Conservation (phyloP, 2,888 invertebrate genomes). For the Pyrocoelia pectoralis region DNA sequence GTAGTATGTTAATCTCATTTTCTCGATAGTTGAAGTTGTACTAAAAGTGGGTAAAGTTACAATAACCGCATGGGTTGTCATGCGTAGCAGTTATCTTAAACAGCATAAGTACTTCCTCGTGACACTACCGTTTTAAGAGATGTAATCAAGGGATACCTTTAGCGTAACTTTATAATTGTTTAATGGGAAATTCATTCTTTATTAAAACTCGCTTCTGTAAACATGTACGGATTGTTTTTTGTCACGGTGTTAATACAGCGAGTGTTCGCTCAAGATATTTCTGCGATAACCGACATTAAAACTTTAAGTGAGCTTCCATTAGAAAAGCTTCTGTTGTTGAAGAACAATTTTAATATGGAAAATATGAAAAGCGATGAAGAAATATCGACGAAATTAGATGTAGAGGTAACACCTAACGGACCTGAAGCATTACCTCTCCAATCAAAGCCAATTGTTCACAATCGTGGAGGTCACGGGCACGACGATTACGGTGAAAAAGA, state of each 20-base stretch:
- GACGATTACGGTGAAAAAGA: slow-evolving; percentile 57
- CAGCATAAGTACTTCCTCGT: slow-evolving; percentile 16
- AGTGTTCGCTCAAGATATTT: slow-evolving; percentile 47
- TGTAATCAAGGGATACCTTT: slow-evolving; percentile 13
- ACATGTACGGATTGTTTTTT: slow-evolving; percentile 15
- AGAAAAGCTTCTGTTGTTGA: slow-evolving; percentile 72
- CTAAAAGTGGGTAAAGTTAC: neutral
- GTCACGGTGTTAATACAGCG: slow-evolving; percentile 9
- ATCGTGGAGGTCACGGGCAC: slow-evolving; percentile 49
- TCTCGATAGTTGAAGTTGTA: slow-evolving; percentile 6
- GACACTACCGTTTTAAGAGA: slow-evolving; percentile 23
- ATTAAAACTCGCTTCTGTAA: neutral
- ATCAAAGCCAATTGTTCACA: slow-evolving; percentile 44
- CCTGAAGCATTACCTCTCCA: slow-evolving; percentile 51
- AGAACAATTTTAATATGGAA: slow-evolving; percentile 57
- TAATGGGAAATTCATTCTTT: slow-evolving; percentile 10
- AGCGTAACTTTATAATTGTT: neutral
- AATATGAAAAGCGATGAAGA: slow-evolving; percentile 18
- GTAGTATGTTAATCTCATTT: slow-evolving; percentile 11
- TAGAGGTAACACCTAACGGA: slow-evolving; percentile 8
- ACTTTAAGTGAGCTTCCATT: slow-evolving; percentile 74
- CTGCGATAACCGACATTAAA: slow-evolving; percentile 55
- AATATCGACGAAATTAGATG: slow-evolving; percentile 13
- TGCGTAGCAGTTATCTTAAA: slow-evolving; percentile 35
- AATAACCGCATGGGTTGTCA: slow-evolving; percentile 34